phyloP scores from a whole-genome alignment of 2,113 vertebrate genomes.

The Dipodomys spectabilis region DNA sequence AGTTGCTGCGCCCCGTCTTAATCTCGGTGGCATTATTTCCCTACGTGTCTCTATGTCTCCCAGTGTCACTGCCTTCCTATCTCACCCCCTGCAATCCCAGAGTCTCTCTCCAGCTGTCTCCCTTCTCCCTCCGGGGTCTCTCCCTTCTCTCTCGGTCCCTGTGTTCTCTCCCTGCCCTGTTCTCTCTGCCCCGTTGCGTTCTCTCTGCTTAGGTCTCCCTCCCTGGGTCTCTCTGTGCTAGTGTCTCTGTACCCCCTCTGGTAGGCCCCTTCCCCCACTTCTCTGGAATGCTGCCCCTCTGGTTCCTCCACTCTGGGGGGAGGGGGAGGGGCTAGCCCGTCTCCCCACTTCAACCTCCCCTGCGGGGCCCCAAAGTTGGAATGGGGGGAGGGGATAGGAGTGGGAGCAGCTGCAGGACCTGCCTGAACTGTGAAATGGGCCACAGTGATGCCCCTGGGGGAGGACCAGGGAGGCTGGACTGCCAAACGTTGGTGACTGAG shows the following conservation, averaged over 20 bases:
- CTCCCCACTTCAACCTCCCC: conserved; percentile 17
- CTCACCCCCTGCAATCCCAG: background rate
- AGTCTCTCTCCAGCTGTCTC: background rate
- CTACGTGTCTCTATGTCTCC: background rate
- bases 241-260: background rate
- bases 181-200: background rate
- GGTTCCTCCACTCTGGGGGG: conserved; percentile 67
- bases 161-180: background rate
- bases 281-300: conserved; percentile 80
- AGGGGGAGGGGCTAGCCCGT: conserved; percentile 68
- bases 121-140: background rate
- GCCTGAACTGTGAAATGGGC: background rate
- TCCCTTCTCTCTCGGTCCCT: background rate
- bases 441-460: background rate
- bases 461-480: background rate
- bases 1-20: background rate
- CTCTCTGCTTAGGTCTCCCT: background rate
- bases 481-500: conserved; percentile 12
- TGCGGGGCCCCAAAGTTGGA: conserved; percentile 51
- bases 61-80: background rate
- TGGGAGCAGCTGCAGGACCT: conserved; percentile 22
- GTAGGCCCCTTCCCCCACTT: background rate
- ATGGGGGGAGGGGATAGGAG: background rate
- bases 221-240: background rate
- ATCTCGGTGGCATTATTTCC: conserved; percentile 12